Evolutionary conservation across 2,113 vertebrate species (phyloP), one percentile per base, ranked within the genome.

Genomic region (Verasper variegatus): DNA sequence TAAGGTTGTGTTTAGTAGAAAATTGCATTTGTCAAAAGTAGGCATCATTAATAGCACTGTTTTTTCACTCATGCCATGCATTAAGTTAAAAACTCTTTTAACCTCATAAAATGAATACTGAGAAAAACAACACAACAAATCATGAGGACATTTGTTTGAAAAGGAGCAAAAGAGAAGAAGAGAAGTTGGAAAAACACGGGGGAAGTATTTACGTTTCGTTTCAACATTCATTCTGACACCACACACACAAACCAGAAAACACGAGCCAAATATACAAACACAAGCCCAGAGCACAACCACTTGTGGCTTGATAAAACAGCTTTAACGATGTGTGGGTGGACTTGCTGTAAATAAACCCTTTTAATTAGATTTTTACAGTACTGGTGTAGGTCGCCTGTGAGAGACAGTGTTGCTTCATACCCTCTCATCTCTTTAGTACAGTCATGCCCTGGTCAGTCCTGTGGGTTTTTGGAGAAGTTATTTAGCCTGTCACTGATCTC

Each of bases 271-370:
- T 69, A 88, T 78, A 81, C 62, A 76, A 72, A 74, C 56, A 59
- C 31, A 67, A 57, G 85, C 69, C 31, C 59, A 1, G 66, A 77
- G 76, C 82, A 79, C 54, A 85, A 81, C 86, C 84, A 85, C 85
- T 84, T 88, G 84, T 78, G 81, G 83, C 61, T 83, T 81, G 78
- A 78, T 86, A 66, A 84, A 90, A 71, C 71, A 72, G 68, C 68
- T 89, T 90, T 78, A 89, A 91, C 80, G 71, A 91, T 72, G 76
- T 84, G 83, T 78, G 83, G 83, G 76, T 62, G 49, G 67, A 83
- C 54, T 85, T 49, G 86, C 82, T 86, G 86, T 89, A 88, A 89
- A 91, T 75, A 90, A 85, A 86, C 52, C 47, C 61, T 82, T 87
- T 87, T 83, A 84, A 91, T 90, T 89, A 70, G 80, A 84, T 82